Evolutionary conservation across 92 coral and sea anemone species (phyloP).

Genomic region (Muricea muricata): DNA sequence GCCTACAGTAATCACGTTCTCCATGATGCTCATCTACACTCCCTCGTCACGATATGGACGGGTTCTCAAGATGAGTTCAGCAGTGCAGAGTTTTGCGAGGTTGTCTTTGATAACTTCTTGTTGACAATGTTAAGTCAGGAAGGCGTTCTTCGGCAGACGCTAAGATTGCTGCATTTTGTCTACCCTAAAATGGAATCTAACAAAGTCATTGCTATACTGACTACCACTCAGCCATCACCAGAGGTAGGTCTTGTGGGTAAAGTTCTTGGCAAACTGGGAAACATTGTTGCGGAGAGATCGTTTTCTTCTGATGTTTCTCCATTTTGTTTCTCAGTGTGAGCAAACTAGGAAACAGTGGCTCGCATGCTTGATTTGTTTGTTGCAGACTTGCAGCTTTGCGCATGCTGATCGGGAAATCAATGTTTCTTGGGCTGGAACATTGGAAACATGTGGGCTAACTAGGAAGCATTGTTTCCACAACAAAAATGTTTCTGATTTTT

Average conservation of each 20-base stretch:
- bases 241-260: constrained; percentile 76
- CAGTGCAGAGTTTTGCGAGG: constrained; percentile 79
- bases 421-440: too few relatives aligned
- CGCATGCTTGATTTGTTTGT: too few relatives aligned
- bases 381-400: too few relatives aligned
- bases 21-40: constrained; percentile 89
- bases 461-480: too few relatives aligned
- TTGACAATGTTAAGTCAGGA: constrained; percentile 76
- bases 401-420: too few relatives aligned
- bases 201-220: constrained; percentile 86
- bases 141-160: constrained; percentile 81
- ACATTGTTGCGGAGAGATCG: too few relatives aligned
- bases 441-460: too few relatives aligned
- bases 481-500: too few relatives aligned
- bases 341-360: too few relatives aligned
- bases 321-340: too few relatives aligned
- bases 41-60: constrained; percentile 75
- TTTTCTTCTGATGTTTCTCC: too few relatives aligned
- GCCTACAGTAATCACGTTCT: constrained; percentile 82
- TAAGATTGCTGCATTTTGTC: constrained; percentile 84
- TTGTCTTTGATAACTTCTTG: constrained; percentile 93
- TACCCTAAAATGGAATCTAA: constrained; percentile 92
- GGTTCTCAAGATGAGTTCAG: constrained; percentile 88
- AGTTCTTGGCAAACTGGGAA: too few relatives aligned
- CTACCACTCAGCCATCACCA: constrained; percentile 89